Evolutionary conservation across 2,113 vertebrate genomes (phyloP).

Genomic region (Aspiorhynchus laticeps): DNA sequence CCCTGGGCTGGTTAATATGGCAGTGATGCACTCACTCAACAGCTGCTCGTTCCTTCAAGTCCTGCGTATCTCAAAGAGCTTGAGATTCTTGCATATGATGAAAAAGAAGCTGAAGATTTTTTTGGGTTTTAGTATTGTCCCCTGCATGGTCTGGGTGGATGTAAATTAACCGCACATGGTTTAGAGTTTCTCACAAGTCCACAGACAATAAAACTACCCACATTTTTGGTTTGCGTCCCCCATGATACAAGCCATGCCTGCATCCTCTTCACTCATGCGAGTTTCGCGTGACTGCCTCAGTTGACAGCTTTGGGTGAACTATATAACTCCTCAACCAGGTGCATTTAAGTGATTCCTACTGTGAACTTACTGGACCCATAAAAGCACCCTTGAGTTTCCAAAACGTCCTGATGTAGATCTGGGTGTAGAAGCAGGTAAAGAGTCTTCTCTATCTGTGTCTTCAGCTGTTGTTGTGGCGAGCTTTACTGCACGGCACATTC

Average conservation of each 20-base stretch:
- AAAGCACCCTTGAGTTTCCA: neutral
- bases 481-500: conserved; percentile 34
- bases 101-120: neutral
- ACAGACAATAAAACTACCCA: conserved; percentile 40
- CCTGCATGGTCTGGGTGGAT: neutral
- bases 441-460: conserved; percentile 50
- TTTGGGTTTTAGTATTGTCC: neutral
- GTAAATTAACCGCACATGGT: conserved; percentile 14
- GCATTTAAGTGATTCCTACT: conserved; percentile 36
- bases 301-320: conserved; percentile 37
- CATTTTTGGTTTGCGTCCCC: conserved; percentile 36
- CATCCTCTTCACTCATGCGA: conserved; percentile 50
- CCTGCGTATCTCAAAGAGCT: neutral
- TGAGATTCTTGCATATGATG: neutral
- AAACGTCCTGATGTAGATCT: neutral
- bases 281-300: conserved; percentile 36
- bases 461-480: conserved; percentile 58
- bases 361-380: conserved; percentile 30
- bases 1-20: conserved; percentile 46
- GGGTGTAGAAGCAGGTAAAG: neutral
- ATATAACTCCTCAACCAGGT: conserved; percentile 51
- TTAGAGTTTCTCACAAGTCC: conserved; percentile 13
- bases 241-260: conserved; percentile 43
- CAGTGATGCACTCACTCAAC: conserved; percentile 35
- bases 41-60: neutral